Evolutionary conservation across 2,113 vertebrate genomes (phyloP), one percentile per base, ranked within the genome.

Genomic region (Mola mola): DNA sequence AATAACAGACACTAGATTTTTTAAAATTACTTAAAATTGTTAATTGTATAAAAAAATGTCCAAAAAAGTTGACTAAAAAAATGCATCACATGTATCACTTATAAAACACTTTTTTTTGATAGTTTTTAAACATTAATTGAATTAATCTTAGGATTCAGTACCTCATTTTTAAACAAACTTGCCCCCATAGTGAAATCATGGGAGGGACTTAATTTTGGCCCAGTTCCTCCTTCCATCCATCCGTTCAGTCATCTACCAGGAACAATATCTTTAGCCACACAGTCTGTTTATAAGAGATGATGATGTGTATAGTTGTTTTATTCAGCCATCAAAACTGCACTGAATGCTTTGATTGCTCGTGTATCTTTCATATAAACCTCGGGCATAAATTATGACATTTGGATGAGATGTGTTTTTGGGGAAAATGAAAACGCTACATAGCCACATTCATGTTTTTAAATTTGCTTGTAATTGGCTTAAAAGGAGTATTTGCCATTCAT

Each of bases 401-500:
- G 43, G 24, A 62, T 62, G 56, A 49, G 55, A 41, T 2, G 16
- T 2, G 9, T 40, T 24, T 52, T 31, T 8, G 0, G 17, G 50
- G 8, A 20, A 26, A 52, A 58, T 24, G 2, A 22, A 15, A 17
- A 8, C 42, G 63, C 6, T 5, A 9, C 4, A 13, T 21, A 17
- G n/a, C 28, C 10, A 24, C 16, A 34, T 49, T 66, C 22, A 21
- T 0, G 2, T 43, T 22, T 36, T 61, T 38, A 65, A 34, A 68
- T 73, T 55, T 53, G 56, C 46, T 60, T 48, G 29, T 38, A 28
- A 57, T 57, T 57, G 37, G 33, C 46, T 61, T 13, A 29, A 21
- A 68, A 19, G 17, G 59, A 51, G 19, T 40, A 46, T 49, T 57
- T 25, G n/a, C 16, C 50, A 78, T 81, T 56, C 17, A 65, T 53